Evolutionary conservation across 2,888 invertebrate species (phyloP), one percentile per base, ranked within the genome.

Genomic region (Leptarthrus brevirostris): DNA sequence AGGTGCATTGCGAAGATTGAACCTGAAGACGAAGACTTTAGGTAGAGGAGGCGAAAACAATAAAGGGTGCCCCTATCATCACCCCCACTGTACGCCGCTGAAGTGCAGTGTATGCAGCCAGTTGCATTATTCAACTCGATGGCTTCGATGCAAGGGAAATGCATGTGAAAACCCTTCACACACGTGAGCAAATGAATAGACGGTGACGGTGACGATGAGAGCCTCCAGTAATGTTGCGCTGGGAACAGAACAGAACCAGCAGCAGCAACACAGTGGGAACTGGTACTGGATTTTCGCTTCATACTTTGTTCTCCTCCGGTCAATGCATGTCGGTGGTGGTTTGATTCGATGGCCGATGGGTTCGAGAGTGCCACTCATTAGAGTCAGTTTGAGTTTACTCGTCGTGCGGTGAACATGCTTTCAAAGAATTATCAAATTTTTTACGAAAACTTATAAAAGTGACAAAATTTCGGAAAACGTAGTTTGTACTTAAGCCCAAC

Each of bases 331-430:
- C 58, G 18, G 34, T 64, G 44, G 71, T 40, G 24, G 71, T 22
- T 54, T 16, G 53, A 49, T 70, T 69, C 71, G 79, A 81, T 79
- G 83, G 82, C 82, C 82, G 81, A 83, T 81, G 82, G 83, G 80
- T 82, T 83, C 80, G 80, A 78, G 79, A 80, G 79, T 79, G 80
- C 79, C 80, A 80, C 81, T 79, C 80, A 78, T 79, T 80, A 80
- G 81, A 83, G 82, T 84, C 83, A 84, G 82, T 84, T 83, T 79
- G 81, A 83, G 81, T 84, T 82, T 81, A 83, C 82, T 82, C 84
- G 84, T 83, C 81, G 82, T 81, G 83, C 82, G 82, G 83, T 82
- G 80, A 83, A 81, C 81, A 85, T 84, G 84, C 79, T 80, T 81
- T 77, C 34, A 18, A 12, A 34, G 20, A 34, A 56, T 4, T 8